Base-by-base conservation (phyloP, 2,113 vertebrate species). In the Heterocephalus glaber region DNA sequence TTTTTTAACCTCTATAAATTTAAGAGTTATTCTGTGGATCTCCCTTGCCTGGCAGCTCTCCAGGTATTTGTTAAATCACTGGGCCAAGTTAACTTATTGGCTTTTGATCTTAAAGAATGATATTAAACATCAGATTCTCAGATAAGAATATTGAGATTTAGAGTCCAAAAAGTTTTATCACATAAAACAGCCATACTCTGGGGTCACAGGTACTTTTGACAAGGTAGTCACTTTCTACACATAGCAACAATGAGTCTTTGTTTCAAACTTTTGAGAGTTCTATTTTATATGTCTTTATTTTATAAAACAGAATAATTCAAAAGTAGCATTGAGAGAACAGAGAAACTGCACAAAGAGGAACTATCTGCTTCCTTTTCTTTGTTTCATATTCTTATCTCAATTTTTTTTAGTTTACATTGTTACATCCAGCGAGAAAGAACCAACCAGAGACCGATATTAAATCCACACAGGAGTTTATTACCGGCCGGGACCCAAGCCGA, bases 41-140 rank as follows among this genome's bases (percentile, higher is more conserved):
- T 96, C n/a, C 70, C 47, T 97, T 90, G 44, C 83, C 63, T 96
- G 90, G 65, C 88, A 95, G 79, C 66, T 97, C n/a, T 96, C 66
- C 47, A 82, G 65, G 94, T 60, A 94, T 93, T 81, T 76, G 77
- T 94, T 47, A 79, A 83, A 93, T 95, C 92, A 95, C 13, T 95
- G 90, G 90, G 47, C 86, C 84, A 82, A 87, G 68, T 95, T 93
- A 93, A 94, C 87, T 95, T 96, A 95, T 91, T 85, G 91, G 90
- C 35, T 63, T 97, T 97, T 97, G 94, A 95, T 97, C 94, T 84
- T 81, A 86, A 92, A 90, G 89, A 80, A 94, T 96, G 88, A 96
- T 94, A 96, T 92, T 90, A 95, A 92, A 88, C 70, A 93, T 74
- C 30, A 83, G 68, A 90, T 92, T 93, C 70, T 96, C 88, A 87